These are phyloP conservation scores for Pseudomugil gertrudae DNA, from an alignment of 2,797 vertebrate genomes.

Conservation along the genomic window DNA sequence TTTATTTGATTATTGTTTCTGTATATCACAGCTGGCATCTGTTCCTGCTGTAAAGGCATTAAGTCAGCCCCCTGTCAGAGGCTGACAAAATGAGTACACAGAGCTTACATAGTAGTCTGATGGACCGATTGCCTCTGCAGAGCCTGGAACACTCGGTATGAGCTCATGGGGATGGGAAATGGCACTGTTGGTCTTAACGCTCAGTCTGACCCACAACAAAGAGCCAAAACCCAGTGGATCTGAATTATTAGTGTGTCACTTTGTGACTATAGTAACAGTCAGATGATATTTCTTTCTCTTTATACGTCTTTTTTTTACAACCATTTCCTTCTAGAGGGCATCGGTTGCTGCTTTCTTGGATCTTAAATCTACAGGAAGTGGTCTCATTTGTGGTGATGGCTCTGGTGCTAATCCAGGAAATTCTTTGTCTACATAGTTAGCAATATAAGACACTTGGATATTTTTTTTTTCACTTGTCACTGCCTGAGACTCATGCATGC, in stretches of 20 bases:
- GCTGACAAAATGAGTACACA: constrained; percentile 31
- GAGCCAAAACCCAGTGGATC: constrained; percentile 26
- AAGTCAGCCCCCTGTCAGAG: constrained; percentile 28
- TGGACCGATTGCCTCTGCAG: constrained; percentile 28
- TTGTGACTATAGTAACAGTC: constrained; percentile 1
- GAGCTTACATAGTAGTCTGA: constrained; percentile 16
- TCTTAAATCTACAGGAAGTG: background rate
- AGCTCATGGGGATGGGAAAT: constrained; percentile 33
- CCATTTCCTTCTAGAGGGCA: background rate
- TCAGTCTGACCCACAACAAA: constrained; percentile 35
- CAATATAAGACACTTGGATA: background rate
- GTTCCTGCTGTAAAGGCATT: constrained; percentile 41
- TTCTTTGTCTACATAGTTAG: background rate
- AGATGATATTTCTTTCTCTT: background rate
- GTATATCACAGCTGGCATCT: constrained; percentile 19
- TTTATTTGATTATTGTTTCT: constrained; percentile 28
- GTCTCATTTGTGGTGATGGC: background rate
- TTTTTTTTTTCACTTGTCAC: background rate
- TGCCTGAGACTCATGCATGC: background rate
- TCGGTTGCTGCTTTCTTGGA: background rate
- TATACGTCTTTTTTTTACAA: background rate
- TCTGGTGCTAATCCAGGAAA: background rate
- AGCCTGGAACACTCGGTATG: constrained; percentile 51
- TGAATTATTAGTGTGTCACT: constrained; percentile 7
- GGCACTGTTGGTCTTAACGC: constrained; percentile 43